phyloP scores from a whole-genome alignment of 2,888 invertebrate species.

The Heliconius cydno region DNA sequence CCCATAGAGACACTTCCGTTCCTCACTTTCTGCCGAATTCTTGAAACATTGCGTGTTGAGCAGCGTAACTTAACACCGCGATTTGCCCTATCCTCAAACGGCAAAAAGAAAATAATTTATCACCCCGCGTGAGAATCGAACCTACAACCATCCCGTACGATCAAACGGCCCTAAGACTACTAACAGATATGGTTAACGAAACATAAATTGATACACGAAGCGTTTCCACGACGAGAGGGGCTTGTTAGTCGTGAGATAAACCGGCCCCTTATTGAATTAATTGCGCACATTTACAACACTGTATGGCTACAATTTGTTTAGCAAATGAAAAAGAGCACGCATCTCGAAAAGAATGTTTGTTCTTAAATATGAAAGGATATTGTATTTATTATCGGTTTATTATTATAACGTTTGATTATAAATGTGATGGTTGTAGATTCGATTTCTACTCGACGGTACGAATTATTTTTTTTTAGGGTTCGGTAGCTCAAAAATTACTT shows the following conservation, averaged over 20 bases:
- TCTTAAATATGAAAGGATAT: slow-evolving; percentile 23
- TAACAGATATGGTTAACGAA: neutral
- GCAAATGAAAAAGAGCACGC: slow-evolving; percentile 49
- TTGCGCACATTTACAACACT: slow-evolving; percentile 47
- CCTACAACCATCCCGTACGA: too few relatives aligned
- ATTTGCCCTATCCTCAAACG: too few relatives aligned
- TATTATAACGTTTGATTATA: neutral
- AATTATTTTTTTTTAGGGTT: neutral
- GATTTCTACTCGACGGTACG: neutral
- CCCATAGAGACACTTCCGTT: too few relatives aligned
- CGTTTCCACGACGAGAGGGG: slow-evolving; percentile 7
- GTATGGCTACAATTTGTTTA: slow-evolving; percentile 46
- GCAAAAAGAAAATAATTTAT: too few relatives aligned
- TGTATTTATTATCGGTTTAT: neutral
- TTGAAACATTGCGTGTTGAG: too few relatives aligned
- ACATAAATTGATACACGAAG: neutral
- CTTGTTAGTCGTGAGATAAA: slow-evolving; percentile 40
- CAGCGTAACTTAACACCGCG: too few relatives aligned
- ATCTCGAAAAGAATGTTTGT: slow-evolving; percentile 20
- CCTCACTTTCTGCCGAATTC: too few relatives aligned
- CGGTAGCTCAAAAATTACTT: too few relatives aligned
- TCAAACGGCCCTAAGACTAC: neutral
- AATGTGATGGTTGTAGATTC: neutral
- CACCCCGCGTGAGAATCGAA: too few relatives aligned
- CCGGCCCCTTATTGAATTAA: slow-evolving; percentile 43